Evolutionary conservation across 2,797 vertebrate genomes (phyloP), one percentile per base, ranked within the genome.

Genomic region (Avahi laniger): DNA sequence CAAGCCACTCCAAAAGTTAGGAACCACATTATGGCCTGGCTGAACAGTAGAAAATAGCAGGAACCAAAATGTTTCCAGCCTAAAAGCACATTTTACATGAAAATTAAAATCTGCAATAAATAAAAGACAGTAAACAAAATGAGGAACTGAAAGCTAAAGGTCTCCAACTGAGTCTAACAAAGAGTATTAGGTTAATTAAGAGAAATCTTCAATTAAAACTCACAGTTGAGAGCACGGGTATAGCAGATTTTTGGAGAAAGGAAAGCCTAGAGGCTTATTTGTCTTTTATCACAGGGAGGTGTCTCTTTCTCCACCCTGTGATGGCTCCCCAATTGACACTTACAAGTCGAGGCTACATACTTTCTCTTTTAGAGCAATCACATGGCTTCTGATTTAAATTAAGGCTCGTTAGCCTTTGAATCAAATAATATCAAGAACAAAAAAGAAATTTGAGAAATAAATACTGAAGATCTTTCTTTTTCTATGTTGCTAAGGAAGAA

Each of bases 71-170:
- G 13, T 70, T 69, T 61, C 28, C 6, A 93, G 35, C 28, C 7
- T 46, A 52, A 81, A 94, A 11, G 24, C 33, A 41, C 43, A 41
- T 5, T 80, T 94, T 87, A 65, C 52, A 61, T 35, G 5, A 91
- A 73, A 4, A 76, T 61, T 86, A 94, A 88, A 88, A 65, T 93
- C 14, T 94, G 5, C 17, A 91, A 83, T 80, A 88, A 82, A 57
- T 88, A 79, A 89, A 88, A 92, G 46, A 7, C 61, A 80, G 41
- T 13, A 92, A 75, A 73, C 0, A 90, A 69, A 4, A 35, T 69
- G 52, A 61, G 28, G 7, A 73, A 81, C 30, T 78, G 14, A 92
- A 87, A 83, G 28, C 20, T 50, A n/a, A 70, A 63, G 13, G 0
- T 94, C 12, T 78, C n/a, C 3, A 15, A 22, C 28, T 81, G n/a